Evolutionary conservation across 2,113 vertebrate species (phyloP).

Genomic region (Sisor rabdophorus): DNA sequence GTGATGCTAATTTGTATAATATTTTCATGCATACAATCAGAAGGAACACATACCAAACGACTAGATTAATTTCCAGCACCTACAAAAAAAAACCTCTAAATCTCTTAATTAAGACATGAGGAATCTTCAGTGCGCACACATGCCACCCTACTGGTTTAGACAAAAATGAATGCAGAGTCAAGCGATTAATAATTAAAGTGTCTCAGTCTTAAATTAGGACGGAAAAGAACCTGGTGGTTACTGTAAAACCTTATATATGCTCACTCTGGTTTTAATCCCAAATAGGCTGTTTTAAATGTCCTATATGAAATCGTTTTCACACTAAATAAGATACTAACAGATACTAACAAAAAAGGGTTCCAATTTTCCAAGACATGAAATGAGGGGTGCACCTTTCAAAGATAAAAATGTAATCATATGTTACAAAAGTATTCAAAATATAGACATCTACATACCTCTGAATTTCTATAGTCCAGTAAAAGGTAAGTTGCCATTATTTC

Average conservation of each 20-base stretch:
- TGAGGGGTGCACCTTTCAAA: not conserved
- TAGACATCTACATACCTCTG: slow-evolving; percentile 62
- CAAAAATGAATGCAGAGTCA: not conserved
- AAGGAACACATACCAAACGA: not conserved
- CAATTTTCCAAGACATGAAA: not conserved
- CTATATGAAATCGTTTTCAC: not conserved
- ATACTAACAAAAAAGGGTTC: not conserved
- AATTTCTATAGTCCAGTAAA: slow-evolving; percentile 75
- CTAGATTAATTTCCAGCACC: not conserved
- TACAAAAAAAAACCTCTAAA: not conserved
- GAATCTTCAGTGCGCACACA: not conserved
- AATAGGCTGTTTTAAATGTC: not conserved
- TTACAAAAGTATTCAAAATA: not conserved
- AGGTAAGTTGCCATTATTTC: slow-evolving; percentile 80
- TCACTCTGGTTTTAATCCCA: not conserved
- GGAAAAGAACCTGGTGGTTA: not conserved
- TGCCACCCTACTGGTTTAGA: not conserved
- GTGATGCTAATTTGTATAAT: not conserved
- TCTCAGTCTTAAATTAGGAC: not conserved
- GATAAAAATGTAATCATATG: not conserved
- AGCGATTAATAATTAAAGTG: slow-evolving; percentile 8
- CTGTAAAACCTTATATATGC: not conserved
- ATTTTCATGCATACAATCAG: not conserved
- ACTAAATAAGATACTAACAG: no score
- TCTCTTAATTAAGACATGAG: not conserved